Percentiles rank a stretch among this genome's conserved stretches.
Evolutionary conservation across 2,888 invertebrate species (phyloP).

Genomic region (Ichneumoninae sp.): DNA sequence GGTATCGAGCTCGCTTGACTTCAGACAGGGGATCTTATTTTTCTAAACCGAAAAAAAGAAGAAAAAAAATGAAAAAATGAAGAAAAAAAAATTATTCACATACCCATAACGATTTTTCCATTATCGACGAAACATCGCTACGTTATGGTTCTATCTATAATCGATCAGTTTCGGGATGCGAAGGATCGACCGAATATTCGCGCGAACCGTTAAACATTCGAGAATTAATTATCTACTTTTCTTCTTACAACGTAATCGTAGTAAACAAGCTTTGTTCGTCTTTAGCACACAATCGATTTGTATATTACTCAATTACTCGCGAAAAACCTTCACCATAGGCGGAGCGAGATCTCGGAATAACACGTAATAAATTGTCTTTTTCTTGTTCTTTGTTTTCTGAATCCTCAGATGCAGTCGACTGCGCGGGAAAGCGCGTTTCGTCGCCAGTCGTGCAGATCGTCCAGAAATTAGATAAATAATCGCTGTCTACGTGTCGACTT

Average conservation of each 20-base stretch:
- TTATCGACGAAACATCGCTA: slow-evolving; percentile 38
- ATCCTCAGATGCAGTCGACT: slow-evolving; percentile 16
- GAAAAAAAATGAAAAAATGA: slow-evolving; percentile 17
- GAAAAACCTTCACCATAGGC: neutral
- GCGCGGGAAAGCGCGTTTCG: slow-evolving; percentile 3
- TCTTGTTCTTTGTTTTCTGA: slow-evolving; percentile 2
- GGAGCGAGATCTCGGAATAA: slow-evolving; percentile 13
- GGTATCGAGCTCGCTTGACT: neutral
- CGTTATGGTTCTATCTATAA: slow-evolving; percentile 31
- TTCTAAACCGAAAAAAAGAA: neutral
- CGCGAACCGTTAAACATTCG: slow-evolving; percentile 20
- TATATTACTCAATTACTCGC: slow-evolving; percentile 12
- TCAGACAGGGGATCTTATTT: neutral
- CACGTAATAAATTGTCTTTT: slow-evolving; percentile 27
- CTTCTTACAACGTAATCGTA: slow-evolving; percentile 36
- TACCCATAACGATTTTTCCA: slow-evolving; percentile 47
- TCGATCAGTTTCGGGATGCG: slow-evolving; percentile 23
- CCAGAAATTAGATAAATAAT: slow-evolving; percentile 30
- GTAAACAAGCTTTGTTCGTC: slow-evolving; percentile 30
- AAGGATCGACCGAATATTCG: slow-evolving; percentile 29
- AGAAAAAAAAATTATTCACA: slow-evolving; percentile 16
- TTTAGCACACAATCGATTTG: slow-evolving; percentile 27
- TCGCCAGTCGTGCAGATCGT: slow-evolving; percentile 10
- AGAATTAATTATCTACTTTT: slow-evolving; percentile 36
- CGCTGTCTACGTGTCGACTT: slow-evolving; percentile 15